Percentiles rank a stretch among this genome's conserved stretches.
These are phyloP conservation scores for Sakesphorus luctuosus DNA, from an alignment of 2,113 vertebrate species.

Conservation along the genomic window DNA sequence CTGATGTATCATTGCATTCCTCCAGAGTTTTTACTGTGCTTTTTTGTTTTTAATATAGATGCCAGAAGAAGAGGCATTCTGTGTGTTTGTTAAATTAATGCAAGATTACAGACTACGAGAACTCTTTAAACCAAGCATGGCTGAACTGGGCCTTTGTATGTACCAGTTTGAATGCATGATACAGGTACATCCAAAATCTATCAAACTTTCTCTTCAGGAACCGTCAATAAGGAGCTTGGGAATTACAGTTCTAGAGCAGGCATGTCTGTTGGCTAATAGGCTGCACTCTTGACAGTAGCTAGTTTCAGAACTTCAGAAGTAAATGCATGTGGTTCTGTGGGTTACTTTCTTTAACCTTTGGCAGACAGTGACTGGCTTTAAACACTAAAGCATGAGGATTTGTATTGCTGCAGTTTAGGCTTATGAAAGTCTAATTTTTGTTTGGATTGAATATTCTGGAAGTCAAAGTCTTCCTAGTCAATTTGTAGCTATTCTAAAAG, in stretches of 20 bases:
- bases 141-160: constrained; percentile 98
- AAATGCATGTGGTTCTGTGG: neutral
- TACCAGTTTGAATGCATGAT: constrained; percentile 99
- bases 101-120: constrained; percentile 97
- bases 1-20: neutral
- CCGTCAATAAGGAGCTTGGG: neutral
- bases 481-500: neutral
- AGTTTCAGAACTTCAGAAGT: neutral
- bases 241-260: neutral
- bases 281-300: neutral
- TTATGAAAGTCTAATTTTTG: neutral
- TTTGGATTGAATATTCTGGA: neutral
- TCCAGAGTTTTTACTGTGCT: constrained; percentile 19
- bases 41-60: constrained; percentile 79
- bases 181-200: constrained; percentile 81
- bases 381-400: neutral
- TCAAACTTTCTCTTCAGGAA: neutral
- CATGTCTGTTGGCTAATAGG: neutral
- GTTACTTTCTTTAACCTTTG: neutral
- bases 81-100: constrained; percentile 99
- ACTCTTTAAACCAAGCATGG: constrained; percentile 99
- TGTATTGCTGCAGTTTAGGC: neutral
- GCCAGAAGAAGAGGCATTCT: constrained; percentile 99
- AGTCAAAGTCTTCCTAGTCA: neutral
- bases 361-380: neutral